phyloP scores from a whole-genome alignment of 2,797 vertebrate genomes.

The Notamacropus eugenii region DNA sequence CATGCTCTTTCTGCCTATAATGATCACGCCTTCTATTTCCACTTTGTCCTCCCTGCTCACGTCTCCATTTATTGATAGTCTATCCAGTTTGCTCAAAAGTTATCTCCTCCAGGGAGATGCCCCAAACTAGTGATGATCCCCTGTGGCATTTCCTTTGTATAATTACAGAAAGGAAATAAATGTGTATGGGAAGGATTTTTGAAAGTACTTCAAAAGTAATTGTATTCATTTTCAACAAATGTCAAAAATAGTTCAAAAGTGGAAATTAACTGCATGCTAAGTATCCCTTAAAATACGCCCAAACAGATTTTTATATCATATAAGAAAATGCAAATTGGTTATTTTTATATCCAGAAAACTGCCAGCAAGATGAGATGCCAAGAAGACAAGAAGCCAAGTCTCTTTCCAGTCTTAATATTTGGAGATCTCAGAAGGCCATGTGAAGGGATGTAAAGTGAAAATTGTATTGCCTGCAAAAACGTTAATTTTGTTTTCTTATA shows the following conservation, averaged over 20 bases:
- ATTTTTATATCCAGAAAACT: slow-evolving; percentile 45
- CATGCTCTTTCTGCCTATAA: not conserved
- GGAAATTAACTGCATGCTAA: slow-evolving; percentile 10
- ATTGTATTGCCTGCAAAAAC: not conserved
- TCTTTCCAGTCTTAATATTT: slow-evolving; percentile 4
- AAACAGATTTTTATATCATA: slow-evolving; percentile 15
- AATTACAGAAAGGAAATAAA: slow-evolving; percentile 10
- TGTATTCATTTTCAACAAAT: slow-evolving; percentile 12
- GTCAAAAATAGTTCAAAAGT: slow-evolving; percentile 1
- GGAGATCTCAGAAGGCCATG: slow-evolving; percentile 15
- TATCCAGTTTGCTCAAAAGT: not conserved
- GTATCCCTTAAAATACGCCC: not conserved
- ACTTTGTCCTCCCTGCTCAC: not conserved
- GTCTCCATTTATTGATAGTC: not conserved
- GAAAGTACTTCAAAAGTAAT: not conserved
- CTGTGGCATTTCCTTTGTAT: not conserved
- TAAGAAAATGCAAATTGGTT: not conserved
- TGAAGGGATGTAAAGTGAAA: not conserved
- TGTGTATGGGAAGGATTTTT: not conserved
- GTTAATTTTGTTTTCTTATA: not conserved
- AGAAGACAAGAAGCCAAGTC: slow-evolving; percentile 39
- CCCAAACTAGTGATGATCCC: not conserved
- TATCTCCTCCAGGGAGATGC: not conserved
- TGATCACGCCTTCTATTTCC: not conserved
- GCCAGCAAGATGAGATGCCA: slow-evolving; percentile 8